Base-by-base conservation (phyloP, 2,888 invertebrate species). In the Bruchidius siliquastri region DNA sequence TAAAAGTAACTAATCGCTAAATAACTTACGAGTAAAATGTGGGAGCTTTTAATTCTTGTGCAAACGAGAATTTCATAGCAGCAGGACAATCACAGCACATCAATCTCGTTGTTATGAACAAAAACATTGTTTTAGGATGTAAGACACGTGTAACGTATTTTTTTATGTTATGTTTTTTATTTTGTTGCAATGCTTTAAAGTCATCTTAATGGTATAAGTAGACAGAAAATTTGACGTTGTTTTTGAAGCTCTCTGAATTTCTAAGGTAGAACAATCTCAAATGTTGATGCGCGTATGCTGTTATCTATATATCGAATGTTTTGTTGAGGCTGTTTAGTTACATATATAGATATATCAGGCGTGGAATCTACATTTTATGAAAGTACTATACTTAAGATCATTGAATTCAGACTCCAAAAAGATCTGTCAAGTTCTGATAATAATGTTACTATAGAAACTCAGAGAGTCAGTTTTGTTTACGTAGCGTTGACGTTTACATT, bases 401-500 rank as follows among this genome's bases (percentile, higher is more conserved):
- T n/a, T n/a, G n/a, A n/a, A n/a, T n/a, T n/a, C n/a, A n/a, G n/a
- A n/a, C n/a, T n/a, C n/a, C n/a, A n/a, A n/a, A n/a, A n/a, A n/a
- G n/a, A 26, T 26, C 26, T 26, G 8, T 8, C 2, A 26, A 26
- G 2, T 26, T 8, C 8, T 26, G 8, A 26, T 26, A 26, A 26
- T 8, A 26, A 8, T 26, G n/a, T 26, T 4, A 26, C 26, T 3
- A 13, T 49, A 13, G 49, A 49, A 49, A 49, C 49, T 49, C 49
- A 18, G 49, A 49, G 49, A 49, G 49, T 13, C 8, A 49, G 3
- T 49, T 22, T 73, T 74, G 22, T 71, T 71, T 49, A 69, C 70
- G 32, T 67, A 73, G 71, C 73, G 72, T 73, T 75, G 74, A 72
- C 72, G 72, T 71, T 67, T 72, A 76, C 70, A 73, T 77, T 74